A percentile compares a stretch with the other conserved stretches of the same genome.
Evolutionary conservation across 2,797 vertebrate species (phyloP).

Genomic region (Avahi laniger): DNA sequence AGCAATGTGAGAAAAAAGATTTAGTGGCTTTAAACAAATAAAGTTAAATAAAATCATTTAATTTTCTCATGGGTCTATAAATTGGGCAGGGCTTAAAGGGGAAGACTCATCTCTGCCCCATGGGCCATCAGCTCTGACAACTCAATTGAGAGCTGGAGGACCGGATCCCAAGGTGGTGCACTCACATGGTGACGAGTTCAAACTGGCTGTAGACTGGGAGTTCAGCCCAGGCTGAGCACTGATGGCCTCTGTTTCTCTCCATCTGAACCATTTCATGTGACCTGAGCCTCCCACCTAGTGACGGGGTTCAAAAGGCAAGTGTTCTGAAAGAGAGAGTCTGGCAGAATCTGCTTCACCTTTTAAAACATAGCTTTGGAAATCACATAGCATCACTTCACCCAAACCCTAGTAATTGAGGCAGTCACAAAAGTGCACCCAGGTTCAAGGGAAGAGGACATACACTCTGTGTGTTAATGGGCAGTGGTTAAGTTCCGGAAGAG

Average conservation of each 20-base stretch:
- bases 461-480: background rate
- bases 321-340: background rate
- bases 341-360: background rate
- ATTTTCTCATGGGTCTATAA: background rate
- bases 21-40: constrained; percentile 33
- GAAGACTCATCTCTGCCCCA: background rate
- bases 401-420: background rate
- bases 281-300: background rate
- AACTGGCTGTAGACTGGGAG: background rate
- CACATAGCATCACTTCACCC: background rate
- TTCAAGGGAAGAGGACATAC: background rate
- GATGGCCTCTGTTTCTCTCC: background rate
- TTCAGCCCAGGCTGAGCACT: background rate
- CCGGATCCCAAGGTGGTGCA: background rate
- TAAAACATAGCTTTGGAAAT: background rate
- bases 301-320: background rate
- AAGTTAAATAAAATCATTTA: constrained; percentile 7
- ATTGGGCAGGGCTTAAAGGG: background rate
- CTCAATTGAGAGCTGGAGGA: background rate
- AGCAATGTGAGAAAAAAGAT: background rate
- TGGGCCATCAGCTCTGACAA: background rate
- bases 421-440: background rate
- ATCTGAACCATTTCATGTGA: background rate
- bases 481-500: background rate
- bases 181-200: background rate